Evolutionary conservation across 1,140 invertebrate genomes (phyloP).

Genomic region (Drosophila nikananu): DNA sequence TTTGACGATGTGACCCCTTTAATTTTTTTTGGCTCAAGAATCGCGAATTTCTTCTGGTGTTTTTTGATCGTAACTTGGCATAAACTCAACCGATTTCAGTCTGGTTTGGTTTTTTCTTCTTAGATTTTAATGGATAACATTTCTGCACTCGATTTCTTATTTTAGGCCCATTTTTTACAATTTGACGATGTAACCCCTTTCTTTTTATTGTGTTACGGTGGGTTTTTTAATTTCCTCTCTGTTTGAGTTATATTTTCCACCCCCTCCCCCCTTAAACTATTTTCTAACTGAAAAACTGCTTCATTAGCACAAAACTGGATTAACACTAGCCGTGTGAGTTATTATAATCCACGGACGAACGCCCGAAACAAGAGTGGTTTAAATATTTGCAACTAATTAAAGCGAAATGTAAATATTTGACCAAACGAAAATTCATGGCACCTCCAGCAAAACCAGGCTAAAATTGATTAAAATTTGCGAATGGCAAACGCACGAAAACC

Average conservation of each 20-base stretch:
- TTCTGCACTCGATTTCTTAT: too few relatives aligned
- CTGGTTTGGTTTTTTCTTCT: too few relatives aligned
- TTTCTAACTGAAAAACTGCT: conserved; percentile 39
- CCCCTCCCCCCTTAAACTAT: not conserved
- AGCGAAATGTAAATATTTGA: conserved; percentile 72
- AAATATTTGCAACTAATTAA: conserved; percentile 63
- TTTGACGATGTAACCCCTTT: too few relatives aligned
- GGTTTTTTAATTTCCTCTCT: not conserved
- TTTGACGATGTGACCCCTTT: too few relatives aligned
- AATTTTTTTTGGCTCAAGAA: too few relatives aligned
- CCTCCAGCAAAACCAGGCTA: not conserved
- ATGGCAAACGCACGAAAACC: not conserved
- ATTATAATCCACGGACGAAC: not conserved
- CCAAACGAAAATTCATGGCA: conserved; percentile 46
- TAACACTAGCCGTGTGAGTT: conserved; percentile 17
- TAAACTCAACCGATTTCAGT: too few relatives aligned
- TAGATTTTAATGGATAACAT: too few relatives aligned
- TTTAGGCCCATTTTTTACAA: too few relatives aligned
- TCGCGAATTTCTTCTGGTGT: too few relatives aligned
- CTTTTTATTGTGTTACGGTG: not conserved
- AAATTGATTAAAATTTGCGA: conserved; percentile 41
- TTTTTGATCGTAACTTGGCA: too few relatives aligned
- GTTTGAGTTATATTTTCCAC: too few relatives aligned
- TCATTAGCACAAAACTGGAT: conserved; percentile 59
- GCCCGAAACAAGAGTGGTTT: conserved; percentile 3